A percentile compares a stretch with the other conserved stretches of the same genome.
Evolutionary conservation across 2,888 invertebrate genomes (phyloP).

Genomic region (Drosophila sordidula): DNA sequence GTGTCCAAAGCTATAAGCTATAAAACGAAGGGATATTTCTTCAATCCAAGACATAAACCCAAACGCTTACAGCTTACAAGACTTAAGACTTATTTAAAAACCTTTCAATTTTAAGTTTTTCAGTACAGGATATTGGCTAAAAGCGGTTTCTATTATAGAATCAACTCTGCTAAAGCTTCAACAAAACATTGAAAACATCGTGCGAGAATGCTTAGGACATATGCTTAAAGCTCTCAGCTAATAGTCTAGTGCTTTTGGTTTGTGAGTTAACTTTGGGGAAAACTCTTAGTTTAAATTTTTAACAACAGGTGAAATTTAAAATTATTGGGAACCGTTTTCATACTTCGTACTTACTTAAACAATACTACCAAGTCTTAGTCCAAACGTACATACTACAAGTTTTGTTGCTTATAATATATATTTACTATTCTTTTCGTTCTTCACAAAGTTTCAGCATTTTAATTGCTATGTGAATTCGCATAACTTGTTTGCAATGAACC

Average conservation of each 20-base stretch:
- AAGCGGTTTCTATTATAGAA: background rate
- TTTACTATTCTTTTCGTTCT: too few species aligned
- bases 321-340: too few species aligned
- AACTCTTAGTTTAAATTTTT: background rate
- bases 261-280: background rate
- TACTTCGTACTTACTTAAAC: too few species aligned
- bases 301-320: background rate
- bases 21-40: background rate
- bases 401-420: too few species aligned
- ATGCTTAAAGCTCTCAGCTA: background rate
- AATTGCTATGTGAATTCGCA: too few species aligned
- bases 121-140: background rate
- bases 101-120: background rate
- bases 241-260: background rate
- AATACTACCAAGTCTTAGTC: background rate
- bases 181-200: background rate
- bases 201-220: background rate
- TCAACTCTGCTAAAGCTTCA: background rate
- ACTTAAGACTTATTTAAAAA: background rate
- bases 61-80: background rate
- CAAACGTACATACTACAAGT: background rate
- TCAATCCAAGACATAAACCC: background rate
- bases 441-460: background rate
- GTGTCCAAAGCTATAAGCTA: background rate
- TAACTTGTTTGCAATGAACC: background rate